Evolutionary conservation across 1,140 invertebrate genomes (phyloP).

Genomic region (Stegodyphus mimosarum): DNA sequence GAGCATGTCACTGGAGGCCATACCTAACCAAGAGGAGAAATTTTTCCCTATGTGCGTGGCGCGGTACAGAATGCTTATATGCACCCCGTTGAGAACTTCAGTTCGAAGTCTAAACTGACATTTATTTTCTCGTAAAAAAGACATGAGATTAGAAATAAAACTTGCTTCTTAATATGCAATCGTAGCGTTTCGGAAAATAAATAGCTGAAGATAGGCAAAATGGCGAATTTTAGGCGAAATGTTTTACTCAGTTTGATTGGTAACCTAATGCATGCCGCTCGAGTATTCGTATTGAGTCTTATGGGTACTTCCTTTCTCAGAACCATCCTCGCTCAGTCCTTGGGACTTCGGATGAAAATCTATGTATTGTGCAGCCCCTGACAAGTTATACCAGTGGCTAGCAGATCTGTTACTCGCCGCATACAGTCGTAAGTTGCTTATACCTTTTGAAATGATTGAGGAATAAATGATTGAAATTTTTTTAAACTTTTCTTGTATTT

Average conservation of each 20-base stretch:
- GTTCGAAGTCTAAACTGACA: too few relatives aligned
- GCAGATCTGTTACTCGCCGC: slow-evolving; percentile 43
- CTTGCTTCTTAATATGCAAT: too few relatives aligned
- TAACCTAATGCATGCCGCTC: too few relatives aligned
- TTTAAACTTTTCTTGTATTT: background rate
- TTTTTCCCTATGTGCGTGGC: too few relatives aligned
- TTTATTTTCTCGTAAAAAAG: too few relatives aligned
- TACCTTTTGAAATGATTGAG: slow-evolving; percentile 1
- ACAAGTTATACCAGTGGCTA: slow-evolving; percentile 53
- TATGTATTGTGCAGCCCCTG: slow-evolving; percentile 33
- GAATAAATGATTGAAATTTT: background rate
- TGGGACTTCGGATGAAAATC: slow-evolving; percentile 5
- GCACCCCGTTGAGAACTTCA: too few relatives aligned
- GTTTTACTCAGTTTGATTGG: background rate
- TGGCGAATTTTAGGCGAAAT: background rate
- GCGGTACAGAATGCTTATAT: too few relatives aligned
- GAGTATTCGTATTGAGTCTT: slow-evolving; percentile 4
- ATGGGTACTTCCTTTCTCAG: slow-evolving; percentile 33
- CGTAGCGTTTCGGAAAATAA: too few relatives aligned
- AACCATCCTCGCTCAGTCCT: slow-evolving; percentile 17
- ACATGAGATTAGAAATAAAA: too few relatives aligned
- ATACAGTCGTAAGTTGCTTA: slow-evolving; percentile 44
- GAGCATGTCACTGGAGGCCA: too few relatives aligned
- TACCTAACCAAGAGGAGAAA: too few relatives aligned
- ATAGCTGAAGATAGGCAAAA: too few relatives aligned